These are phyloP conservation scores for Leptoteleia sp. DNA, from an alignment of 1,140 invertebrate genomes.

Conservation along the genomic window DNA sequence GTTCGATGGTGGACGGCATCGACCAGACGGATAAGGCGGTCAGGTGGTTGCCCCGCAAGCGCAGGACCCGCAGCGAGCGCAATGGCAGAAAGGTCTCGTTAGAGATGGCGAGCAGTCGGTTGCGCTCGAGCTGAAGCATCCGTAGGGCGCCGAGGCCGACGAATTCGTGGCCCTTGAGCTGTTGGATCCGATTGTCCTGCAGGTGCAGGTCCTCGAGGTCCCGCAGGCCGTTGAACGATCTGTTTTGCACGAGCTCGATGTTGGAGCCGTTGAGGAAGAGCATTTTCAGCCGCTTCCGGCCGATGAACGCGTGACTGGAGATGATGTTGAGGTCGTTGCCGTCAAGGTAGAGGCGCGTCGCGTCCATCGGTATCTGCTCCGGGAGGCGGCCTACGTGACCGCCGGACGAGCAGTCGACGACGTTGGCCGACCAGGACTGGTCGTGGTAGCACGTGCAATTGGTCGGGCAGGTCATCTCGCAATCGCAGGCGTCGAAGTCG, in stretches of 20 bases:
- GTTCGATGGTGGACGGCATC: conserved; percentile 86
- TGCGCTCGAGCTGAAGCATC: conserved; percentile 93
- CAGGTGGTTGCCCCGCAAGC: conserved; percentile 90
- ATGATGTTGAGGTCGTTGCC: conserved; percentile 91
- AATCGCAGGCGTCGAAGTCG: conserved; percentile 92
- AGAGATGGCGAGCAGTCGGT: conserved; percentile 87
- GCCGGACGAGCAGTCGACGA: conserved; percentile 91
- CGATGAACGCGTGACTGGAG: conserved; percentile 91
- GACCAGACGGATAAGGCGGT: conserved; percentile 90
- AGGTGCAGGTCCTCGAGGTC: conserved; percentile 88
- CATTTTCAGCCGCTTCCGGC: conserved; percentile 91
- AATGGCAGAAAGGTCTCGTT: conserved; percentile 89
- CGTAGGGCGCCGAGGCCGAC: conserved; percentile 86
- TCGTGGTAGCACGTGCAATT: conserved; percentile 94
- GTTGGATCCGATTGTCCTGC: too few species aligned
- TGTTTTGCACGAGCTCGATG: conserved; percentile 87
- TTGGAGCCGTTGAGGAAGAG: conserved; percentile 92
- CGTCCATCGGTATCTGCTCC: conserved; percentile 92
- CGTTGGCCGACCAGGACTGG: conserved; percentile 92
- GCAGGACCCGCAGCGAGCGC: conserved; percentile 88
- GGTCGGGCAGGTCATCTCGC: conserved; percentile 90
- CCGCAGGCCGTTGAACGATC: conserved; percentile 91
- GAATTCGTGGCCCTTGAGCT: too few species aligned
- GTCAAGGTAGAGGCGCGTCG: conserved; percentile 93
- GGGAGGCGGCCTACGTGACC: conserved; percentile 88